These are phyloP conservation scores for Microhierax caerulescens DNA, from an alignment of 2,797 vertebrate genomes.

Conservation along the genomic window DNA sequence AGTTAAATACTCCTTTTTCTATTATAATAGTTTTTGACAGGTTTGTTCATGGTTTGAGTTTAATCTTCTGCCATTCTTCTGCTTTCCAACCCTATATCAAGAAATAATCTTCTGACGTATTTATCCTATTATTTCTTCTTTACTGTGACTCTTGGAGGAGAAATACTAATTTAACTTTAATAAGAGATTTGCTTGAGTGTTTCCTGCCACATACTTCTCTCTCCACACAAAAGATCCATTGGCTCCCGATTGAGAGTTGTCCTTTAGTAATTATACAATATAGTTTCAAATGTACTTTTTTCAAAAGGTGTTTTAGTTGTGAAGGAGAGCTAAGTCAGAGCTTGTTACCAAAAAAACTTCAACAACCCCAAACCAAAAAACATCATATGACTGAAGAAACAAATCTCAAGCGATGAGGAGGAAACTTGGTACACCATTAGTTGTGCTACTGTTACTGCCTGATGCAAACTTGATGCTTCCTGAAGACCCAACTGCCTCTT, in stretches of 20 bases:
- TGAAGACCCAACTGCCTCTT: background rate
- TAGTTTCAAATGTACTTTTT: background rate
- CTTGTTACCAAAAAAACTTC: background rate
- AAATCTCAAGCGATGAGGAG: background rate
- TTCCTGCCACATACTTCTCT: background rate
- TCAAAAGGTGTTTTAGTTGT: background rate
- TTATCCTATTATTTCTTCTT: background rate
- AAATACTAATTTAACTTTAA: background rate
- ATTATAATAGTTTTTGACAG: background rate
- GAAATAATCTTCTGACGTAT: background rate
- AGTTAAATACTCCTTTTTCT: background rate
- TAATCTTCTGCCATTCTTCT: background rate
- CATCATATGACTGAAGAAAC: background rate
- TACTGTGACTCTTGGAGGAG: background rate
- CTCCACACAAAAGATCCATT: background rate
- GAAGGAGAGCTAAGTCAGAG: background rate
- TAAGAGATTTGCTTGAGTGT: background rate
- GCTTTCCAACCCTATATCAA: background rate
- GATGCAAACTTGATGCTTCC: background rate
- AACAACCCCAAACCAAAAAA: background rate
- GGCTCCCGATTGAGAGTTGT: background rate
- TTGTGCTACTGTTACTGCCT: background rate
- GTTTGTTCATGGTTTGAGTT: background rate
- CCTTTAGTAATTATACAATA: background rate
- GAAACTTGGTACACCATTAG: background rate